A percentile compares a stretch with the other conserved stretches of the same genome.
Evolutionary conservation across 1,140 invertebrate species (phyloP).

Genomic region (Apis laboriosa): DNA sequence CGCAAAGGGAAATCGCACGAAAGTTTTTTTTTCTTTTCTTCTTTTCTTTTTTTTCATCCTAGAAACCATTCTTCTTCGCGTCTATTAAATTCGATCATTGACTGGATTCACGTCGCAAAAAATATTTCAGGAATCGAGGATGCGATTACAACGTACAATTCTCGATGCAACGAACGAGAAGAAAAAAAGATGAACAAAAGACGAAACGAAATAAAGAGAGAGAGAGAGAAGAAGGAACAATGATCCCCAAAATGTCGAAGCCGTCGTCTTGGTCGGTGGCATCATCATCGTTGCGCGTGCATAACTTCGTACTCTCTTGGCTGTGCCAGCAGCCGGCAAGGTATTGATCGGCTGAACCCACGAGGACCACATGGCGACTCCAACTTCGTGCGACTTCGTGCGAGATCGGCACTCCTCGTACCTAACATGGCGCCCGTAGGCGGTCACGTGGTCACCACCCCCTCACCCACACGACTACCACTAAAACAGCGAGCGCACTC

Average conservation of each 20-base stretch:
- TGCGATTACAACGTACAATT: too few relatives aligned
- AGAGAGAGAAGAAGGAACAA: slow-evolving; percentile 17
- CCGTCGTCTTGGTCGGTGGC: slow-evolving; percentile 26
- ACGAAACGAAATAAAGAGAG: neutral
- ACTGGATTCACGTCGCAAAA: too few relatives aligned
- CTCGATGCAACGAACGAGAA: too few relatives aligned
- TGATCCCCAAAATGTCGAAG: slow-evolving; percentile 68
- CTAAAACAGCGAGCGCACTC: slow-evolving; percentile 57
- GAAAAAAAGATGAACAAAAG: neutral
- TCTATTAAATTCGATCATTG: neutral
- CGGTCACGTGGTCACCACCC: slow-evolving; percentile 69
- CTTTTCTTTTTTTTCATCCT: neutral
- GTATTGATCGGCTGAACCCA: slow-evolving; percentile 73
- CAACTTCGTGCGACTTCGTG: slow-evolving; percentile 69
- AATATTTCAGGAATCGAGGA: too few relatives aligned
- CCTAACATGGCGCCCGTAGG: slow-evolving; percentile 70
- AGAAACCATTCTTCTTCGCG: neutral
- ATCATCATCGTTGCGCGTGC: slow-evolving; percentile 65
- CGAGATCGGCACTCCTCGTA: slow-evolving; percentile 67
- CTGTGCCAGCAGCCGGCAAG: slow-evolving; percentile 67
- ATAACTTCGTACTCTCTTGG: slow-evolving; percentile 78
- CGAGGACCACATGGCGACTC: slow-evolving; percentile 74
- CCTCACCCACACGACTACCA: slow-evolving; percentile 54
- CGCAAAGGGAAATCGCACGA: neutral
- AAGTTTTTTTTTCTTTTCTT: neutral